Percentiles rank a stretch among this genome's conserved stretches.
Evolutionary conservation across 2,888 invertebrate species (phyloP).

Genomic region (Pseudococcus jackbeardsleyi): DNA sequence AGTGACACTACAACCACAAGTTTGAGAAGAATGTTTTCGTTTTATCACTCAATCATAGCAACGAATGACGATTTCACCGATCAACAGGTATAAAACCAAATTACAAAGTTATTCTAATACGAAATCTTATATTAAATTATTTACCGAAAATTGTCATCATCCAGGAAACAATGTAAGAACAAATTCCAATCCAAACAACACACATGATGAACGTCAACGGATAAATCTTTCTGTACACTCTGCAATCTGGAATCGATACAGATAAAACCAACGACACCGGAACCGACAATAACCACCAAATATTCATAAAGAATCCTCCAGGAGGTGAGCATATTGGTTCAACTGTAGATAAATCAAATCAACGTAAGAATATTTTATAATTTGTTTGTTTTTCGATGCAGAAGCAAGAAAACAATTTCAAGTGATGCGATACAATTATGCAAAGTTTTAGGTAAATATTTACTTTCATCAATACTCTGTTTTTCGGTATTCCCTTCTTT

Average conservation of each 20-base stretch:
- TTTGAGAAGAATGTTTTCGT: too few species aligned
- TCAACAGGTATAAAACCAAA: too few species aligned
- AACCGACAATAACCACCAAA: slow-evolving; percentile 80
- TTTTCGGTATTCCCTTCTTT: slow-evolving; percentile 30
- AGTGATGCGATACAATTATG: background rate
- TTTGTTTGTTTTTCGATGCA: background rate
- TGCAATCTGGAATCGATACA: slow-evolving; percentile 84
- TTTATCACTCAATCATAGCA: too few species aligned
- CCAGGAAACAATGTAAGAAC: slow-evolving; percentile 92
- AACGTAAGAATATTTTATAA: background rate
- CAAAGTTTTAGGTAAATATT: slow-evolving; percentile 23
- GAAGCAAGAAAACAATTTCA: background rate
- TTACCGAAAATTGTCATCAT: slow-evolving; percentile 89
- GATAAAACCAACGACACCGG: slow-evolving; percentile 81
- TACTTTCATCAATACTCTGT: slow-evolving; percentile 17
- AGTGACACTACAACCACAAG: too few species aligned
- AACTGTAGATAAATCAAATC: slow-evolving; percentile 54
- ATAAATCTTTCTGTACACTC: slow-evolving; percentile 75
- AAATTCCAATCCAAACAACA: slow-evolving; percentile 85
- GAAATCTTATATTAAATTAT: slow-evolving; percentile 37
- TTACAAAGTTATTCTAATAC: too few species aligned
- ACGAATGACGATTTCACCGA: too few species aligned
- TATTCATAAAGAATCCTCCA: slow-evolving; percentile 67
- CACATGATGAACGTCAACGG: slow-evolving; percentile 88
- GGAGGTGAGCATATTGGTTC: slow-evolving; percentile 66